These are phyloP conservation scores for Pseudanteris insignis DNA, from an alignment of 2,888 invertebrate genomes.

Conservation along the genomic window DNA sequence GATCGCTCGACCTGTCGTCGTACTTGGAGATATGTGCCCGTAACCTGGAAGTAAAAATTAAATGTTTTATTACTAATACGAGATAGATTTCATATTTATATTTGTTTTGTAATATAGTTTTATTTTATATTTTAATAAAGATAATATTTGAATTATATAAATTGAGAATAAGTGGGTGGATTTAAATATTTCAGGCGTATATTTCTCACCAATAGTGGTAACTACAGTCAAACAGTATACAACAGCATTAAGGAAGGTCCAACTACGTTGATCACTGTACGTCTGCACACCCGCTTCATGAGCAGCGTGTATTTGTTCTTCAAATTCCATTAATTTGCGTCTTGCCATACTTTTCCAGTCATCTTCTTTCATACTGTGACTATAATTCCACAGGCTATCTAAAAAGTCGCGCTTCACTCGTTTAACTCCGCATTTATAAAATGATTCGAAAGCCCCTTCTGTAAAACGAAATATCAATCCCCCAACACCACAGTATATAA, in stretches of 20 bases:
- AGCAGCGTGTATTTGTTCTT: slow-evolving; percentile 84
- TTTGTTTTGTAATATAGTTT: too few relatives aligned
- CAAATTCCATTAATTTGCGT: slow-evolving; percentile 82
- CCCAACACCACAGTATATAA: slow-evolving; percentile 81
- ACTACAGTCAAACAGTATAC: slow-evolving; percentile 87
- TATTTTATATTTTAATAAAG: too few relatives aligned
- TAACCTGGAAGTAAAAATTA: slow-evolving; percentile 81
- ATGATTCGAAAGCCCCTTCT: slow-evolving; percentile 86
- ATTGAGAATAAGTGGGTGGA: too few relatives aligned
- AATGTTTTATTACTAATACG: too few relatives aligned
- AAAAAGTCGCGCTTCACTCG: slow-evolving; percentile 87
- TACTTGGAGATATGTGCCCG: slow-evolving; percentile 94
- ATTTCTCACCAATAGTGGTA: slow-evolving; percentile 85
- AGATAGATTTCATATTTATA: too few relatives aligned
- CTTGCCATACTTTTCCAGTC: slow-evolving; percentile 91
- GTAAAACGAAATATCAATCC: slow-evolving; percentile 82
- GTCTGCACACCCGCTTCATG: slow-evolving; percentile 85
- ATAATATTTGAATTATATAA: too few relatives aligned
- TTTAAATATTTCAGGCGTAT: not conserved
- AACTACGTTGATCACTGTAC: slow-evolving; percentile 84
- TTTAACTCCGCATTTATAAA: slow-evolving; percentile 88
- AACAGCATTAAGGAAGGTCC: slow-evolving; percentile 89
- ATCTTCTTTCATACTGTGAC: slow-evolving; percentile 84
- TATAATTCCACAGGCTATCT: slow-evolving; percentile 82
- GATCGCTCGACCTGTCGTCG: slow-evolving; percentile 82